Evolutionary conservation across 64 coral and sea anemone genomes (phyloP), one percentile per base, ranked within the genome.

Genomic region (Trachythela sp.): DNA sequence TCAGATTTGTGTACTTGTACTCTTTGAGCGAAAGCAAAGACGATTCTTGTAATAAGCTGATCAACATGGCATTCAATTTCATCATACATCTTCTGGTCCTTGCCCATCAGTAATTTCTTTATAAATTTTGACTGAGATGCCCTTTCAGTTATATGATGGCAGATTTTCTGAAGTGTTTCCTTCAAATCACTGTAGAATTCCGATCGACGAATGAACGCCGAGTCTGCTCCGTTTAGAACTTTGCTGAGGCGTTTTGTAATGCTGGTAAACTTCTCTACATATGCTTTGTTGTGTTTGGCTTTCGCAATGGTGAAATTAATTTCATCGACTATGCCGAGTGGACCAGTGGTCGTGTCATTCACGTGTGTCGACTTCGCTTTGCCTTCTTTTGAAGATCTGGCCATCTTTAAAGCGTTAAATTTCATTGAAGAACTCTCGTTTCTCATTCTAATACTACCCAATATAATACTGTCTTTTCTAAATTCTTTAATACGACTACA

Each of bases 151-250:
- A 93, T 67, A 18, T 96, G 94, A 48, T 76, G 89, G 89, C 90
- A 75, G 49, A 93, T 91, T 86, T 96, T 96, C 40, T 89, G 24
- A 0, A 96, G 71, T 11, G 92, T 96, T 70, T 96, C 92, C 43
- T 88, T 96, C 67, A 96, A 88, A 76, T 96, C 94, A 36, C 92
- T 86, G 83, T 93, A 93, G 84, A 96, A 96, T 68, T 96, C 94
- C 7, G 94, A 88, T 36, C 91, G 94, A 42, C 89, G 92, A 52
- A 96, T 91, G 40, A 96, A 96, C 32, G 75, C 88, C 0, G 90
- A 85, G 91, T 93, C 91, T 26, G 94, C 94, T 20, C 94, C 94
- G 17, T 96, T 96, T 51, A 96, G 17, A 15, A 96, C 94, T 84
- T 96, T 96, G 8, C 89, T 93, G 14, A 96, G 90, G 85, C 91